Base-by-base conservation (phyloP, 2,888 invertebrate genomes). In the Galerucella calmariensis region DNA sequence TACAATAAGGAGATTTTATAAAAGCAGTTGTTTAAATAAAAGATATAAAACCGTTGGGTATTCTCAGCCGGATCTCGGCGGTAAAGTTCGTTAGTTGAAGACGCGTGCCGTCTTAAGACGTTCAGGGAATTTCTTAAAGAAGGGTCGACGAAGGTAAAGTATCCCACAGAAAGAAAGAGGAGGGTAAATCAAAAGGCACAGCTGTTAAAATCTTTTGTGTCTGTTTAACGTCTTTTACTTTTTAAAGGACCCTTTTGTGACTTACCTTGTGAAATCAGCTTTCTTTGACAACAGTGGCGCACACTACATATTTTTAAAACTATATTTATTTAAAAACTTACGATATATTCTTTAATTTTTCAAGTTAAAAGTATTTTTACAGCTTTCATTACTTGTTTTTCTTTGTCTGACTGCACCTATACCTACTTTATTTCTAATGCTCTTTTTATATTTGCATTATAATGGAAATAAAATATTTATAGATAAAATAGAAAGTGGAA, bases 181-280 rank as follows among this genome's bases (percentile, higher is more conserved):
- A 85, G 86, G 86, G 85, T 81, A 83, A 84, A 86, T 85, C 85
- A 86, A 85, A 85, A 85, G 81, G 84, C 86, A 72, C 72, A 86
- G 85, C 84, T 85, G 85, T 80, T 83, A 81, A 78, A 82, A 80
- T 80, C 83, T 81, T 82, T 85, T 85, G 84, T 85, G 77, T 66
- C 53, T 44, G 72, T 74, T 68, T 83, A 86, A 85, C 85, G 86
- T 85, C 85, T 85, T 85, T 85, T 82, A 77, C 80, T 81, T 82
- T 81, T 82, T 81, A 75, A 82, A 84, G 82, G 75, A 81, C 82
- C 79, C 78, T 81, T 78, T 75, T 79, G 79, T 81, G 81, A 80
- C 80, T 82, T 80, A 79, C 80, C 80, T 80, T 79, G 77, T 79
- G 80, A 20, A 41, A 65, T 73, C 46, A 44, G 72, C 56, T 73